phyloP scores from a whole-genome alignment of 2,888 invertebrate species.

The Andricus quercusramuli region DNA sequence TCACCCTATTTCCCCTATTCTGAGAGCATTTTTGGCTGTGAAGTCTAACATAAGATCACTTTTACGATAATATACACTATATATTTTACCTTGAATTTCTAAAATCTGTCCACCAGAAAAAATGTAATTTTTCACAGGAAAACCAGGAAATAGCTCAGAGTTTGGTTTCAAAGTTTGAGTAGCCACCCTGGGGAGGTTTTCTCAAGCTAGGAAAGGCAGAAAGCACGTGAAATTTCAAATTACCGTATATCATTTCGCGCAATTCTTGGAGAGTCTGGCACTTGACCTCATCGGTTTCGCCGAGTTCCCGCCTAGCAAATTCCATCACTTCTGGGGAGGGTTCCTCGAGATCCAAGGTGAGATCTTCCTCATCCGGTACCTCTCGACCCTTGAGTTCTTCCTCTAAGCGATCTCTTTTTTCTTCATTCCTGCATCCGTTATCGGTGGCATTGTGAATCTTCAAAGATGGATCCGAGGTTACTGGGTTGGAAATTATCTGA shows the following conservation, averaged over 20 bases:
- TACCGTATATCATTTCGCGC: slow-evolving; percentile 87
- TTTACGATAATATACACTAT: no score
- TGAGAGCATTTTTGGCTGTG: no score
- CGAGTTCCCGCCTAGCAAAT: slow-evolving; percentile 84
- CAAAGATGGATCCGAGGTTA: slow-evolving; percentile 1
- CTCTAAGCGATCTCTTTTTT: slow-evolving; percentile 14
- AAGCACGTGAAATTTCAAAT: slow-evolving; percentile 53
- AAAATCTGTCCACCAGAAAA: no score
- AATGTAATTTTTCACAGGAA: no score
- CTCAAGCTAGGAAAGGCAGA: slow-evolving; percentile 41
- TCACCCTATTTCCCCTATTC: no score
- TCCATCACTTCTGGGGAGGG: slow-evolving; percentile 84
- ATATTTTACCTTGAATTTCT: no score
- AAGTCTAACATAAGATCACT: no score
- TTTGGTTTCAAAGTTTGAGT: no score
- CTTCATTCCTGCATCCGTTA: slow-evolving; percentile 4
- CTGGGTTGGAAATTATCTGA: slow-evolving; percentile 26
- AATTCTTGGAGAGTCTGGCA: slow-evolving; percentile 86
- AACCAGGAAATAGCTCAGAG: no score
- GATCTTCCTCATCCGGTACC: slow-evolving; percentile 69
- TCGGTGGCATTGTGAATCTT: slow-evolving; percentile 13
- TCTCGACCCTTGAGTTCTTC: slow-evolving; percentile 53
- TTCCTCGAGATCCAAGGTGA: slow-evolving; percentile 84
- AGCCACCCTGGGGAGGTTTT: slow-evolving; percentile 2
- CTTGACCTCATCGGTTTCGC: slow-evolving; percentile 86